Percentiles rank a stretch among this genome's conserved stretches.
phyloP scores from a whole-genome alignment of 2,797 vertebrate species.

The Epinephelus malabaricus region DNA sequence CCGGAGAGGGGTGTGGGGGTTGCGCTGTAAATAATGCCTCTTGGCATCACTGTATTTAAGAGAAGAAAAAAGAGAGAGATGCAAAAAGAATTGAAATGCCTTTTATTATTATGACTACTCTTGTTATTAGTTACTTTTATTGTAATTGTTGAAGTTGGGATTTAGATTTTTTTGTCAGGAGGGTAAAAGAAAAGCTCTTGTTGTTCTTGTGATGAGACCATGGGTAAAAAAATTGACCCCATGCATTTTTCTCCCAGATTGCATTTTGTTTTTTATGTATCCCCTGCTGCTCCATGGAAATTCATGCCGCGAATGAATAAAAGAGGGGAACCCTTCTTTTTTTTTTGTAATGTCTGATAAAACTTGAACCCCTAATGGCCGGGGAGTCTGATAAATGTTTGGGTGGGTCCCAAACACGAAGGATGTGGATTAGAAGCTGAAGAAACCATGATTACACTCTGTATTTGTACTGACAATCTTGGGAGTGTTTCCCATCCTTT shows the following conservation, averaged over 20 bases:
- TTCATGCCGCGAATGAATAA: constrained; percentile 78
- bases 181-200: constrained; percentile 48
- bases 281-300: constrained; percentile 71
- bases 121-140: constrained; percentile 69
- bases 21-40: constrained; percentile 80
- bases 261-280: constrained; percentile 62
- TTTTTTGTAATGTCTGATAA: constrained; percentile 68
- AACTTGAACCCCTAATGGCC: constrained; percentile 72
- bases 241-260: constrained; percentile 64
- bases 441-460: constrained; percentile 54
- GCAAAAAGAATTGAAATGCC: constrained; percentile 81
- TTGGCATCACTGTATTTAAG: constrained; percentile 79
- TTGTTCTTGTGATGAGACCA: constrained; percentile 61
- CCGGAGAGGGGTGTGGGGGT: constrained; percentile 71
- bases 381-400: constrained; percentile 36
- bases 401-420: constrained; percentile 26
- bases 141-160: constrained; percentile 71
- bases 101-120: constrained; percentile 77
- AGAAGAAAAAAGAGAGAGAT: constrained; percentile 49
- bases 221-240: constrained; percentile 57
- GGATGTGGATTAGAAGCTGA: constrained; percentile 15
- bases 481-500: constrained; percentile 39
- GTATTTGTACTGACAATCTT: constrained; percentile 74
- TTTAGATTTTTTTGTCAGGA: constrained; percentile 64
- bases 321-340: constrained; percentile 61